Conservation (phyloP, 2,797 vertebrate species). For the Morus bassanus region DNA sequence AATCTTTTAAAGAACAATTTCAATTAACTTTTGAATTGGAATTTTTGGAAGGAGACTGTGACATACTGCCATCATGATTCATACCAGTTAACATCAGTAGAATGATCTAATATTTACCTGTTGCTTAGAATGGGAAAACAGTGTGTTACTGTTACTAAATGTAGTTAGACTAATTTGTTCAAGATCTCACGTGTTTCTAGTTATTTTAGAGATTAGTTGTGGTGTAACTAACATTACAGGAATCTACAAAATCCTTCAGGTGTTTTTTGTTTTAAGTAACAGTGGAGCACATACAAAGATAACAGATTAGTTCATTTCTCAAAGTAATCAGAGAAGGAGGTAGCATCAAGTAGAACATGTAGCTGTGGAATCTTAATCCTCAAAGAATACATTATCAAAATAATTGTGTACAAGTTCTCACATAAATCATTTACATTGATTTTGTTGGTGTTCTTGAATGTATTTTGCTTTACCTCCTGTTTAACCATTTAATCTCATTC, state of each 20-base stretch:
- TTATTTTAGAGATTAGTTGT: neutral
- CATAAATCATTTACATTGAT: neutral
- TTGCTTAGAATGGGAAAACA: neutral
- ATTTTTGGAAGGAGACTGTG: neutral
- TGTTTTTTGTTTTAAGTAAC: neutral
- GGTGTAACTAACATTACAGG: neutral
- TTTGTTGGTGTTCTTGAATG: neutral
- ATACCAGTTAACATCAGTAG: neutral
- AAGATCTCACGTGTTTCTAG: neutral
- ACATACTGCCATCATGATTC: fast-evolving
- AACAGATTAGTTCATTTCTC: neutral
- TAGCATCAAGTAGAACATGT: neutral
- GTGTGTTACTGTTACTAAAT: neutral
- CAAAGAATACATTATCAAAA: neutral
- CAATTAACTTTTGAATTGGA: neutral
- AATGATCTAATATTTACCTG: neutral
- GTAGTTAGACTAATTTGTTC: neutral
- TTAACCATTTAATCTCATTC: neutral
- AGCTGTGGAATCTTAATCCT: neutral
- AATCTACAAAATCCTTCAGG: neutral
- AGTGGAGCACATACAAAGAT: neutral
- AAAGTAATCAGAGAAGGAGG: neutral
- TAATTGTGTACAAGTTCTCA: neutral
- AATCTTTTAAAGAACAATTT: neutral
- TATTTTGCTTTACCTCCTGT: neutral